Percentiles rank a stretch among this genome's conserved stretches.
Evolutionary conservation across 2,113 vertebrate genomes (phyloP).

Genomic region (Drymodes brunneopygia): DNA sequence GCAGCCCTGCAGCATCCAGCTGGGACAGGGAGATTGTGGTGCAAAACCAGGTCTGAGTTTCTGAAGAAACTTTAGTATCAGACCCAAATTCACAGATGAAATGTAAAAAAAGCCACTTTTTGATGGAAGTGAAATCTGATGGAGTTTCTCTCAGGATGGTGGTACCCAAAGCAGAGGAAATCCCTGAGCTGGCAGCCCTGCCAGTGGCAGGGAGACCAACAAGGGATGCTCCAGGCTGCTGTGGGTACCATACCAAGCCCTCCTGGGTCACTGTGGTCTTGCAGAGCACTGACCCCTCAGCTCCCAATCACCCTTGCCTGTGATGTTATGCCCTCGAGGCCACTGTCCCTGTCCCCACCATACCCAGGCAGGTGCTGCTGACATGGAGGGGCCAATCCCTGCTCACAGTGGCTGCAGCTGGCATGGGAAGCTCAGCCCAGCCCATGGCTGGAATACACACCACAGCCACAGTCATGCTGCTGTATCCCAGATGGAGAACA

Average conservation of each 20-base stretch:
- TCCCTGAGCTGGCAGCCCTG: background rate
- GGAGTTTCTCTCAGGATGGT: background rate
- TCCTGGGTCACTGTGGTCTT: rapidly evolving
- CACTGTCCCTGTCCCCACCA: background rate
- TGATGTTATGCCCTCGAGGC: background rate
- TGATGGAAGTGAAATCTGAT: background rate
- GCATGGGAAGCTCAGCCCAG: background rate
- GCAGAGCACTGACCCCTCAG: background rate
- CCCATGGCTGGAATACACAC: background rate
- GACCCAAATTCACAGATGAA: background rate
- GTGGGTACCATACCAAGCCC: rapidly evolving
- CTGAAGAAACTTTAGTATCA: background rate
- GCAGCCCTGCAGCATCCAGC: background rate
- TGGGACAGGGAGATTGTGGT: background rate
- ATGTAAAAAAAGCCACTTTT: background rate
- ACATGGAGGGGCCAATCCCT: rapidly evolving
- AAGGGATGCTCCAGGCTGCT: background rate
- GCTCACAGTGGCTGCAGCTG: background rate
- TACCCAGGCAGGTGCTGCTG: background rate
- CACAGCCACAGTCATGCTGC: rapidly evolving
- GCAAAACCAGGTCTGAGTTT: background rate
- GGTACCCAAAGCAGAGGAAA: background rate
- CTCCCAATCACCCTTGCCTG: background rate
- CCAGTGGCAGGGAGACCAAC: background rate
- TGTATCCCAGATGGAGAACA: rapidly evolving